phyloP scores from a whole-genome alignment of 2,888 invertebrate species.

The Cantharis rufa region DNA sequence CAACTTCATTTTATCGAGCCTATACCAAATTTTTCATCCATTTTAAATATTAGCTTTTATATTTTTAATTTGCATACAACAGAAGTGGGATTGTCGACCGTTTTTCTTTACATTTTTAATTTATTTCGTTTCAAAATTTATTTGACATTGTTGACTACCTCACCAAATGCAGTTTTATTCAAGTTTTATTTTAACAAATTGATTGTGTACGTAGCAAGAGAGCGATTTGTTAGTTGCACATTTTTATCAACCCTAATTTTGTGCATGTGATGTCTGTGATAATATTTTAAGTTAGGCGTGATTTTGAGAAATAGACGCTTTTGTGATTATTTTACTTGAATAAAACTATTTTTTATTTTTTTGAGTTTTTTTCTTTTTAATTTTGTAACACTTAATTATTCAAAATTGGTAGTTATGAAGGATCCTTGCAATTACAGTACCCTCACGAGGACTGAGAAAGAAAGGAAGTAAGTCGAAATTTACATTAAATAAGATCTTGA shows the following conservation, averaged over 20 bases:
- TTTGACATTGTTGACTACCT: background rate
- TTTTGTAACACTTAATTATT: background rate
- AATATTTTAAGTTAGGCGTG: background rate
- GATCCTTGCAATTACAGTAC: constrained; percentile 13
- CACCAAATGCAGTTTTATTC: background rate
- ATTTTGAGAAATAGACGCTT: background rate
- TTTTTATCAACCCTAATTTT: background rate
- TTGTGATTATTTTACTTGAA: background rate
- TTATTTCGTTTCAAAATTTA: background rate
- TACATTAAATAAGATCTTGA: background rate
- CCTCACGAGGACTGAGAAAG: background rate
- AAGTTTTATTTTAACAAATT: background rate
- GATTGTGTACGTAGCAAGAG: background rate
- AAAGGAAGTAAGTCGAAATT: background rate
- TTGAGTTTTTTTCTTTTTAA: background rate
- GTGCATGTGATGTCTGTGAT: background rate
- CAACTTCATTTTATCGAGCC: background rate
- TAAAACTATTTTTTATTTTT: background rate
- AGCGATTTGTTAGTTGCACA: background rate
- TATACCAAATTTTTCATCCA: background rate
- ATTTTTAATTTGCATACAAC: background rate
- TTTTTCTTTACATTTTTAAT: background rate
- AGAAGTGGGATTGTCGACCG: background rate
- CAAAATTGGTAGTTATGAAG: constrained; percentile 11
- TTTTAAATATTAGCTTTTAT: background rate